A percentile compares a stretch with the other conserved stretches of the same genome.
Conservation (phyloP, 1,140 invertebrate species). For the Drosophila serrata region DNA sequence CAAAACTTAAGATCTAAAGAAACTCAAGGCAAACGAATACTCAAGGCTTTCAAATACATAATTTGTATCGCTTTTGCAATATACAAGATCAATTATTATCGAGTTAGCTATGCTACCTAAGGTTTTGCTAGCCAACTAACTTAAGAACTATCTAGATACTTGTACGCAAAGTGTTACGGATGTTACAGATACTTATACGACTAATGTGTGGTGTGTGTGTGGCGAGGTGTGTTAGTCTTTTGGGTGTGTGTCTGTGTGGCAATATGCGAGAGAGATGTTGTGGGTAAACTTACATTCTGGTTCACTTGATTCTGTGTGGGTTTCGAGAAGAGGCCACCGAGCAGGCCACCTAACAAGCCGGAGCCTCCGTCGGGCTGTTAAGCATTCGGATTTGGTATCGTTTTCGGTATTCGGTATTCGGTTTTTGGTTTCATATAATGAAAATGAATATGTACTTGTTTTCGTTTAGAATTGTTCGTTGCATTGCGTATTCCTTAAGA, state of each 20-base stretch:
- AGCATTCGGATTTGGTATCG: conserved; percentile 37
- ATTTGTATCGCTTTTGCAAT: conserved; percentile 15
- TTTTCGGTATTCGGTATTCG: conserved; percentile 54
- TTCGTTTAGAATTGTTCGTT: conserved; percentile 81
- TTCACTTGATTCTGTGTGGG: conserved; percentile 85
- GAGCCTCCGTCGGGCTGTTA: conserved; percentile 82
- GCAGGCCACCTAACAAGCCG: conserved; percentile 85
- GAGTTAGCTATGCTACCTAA: conserved; percentile 20
- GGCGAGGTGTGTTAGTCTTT: conserved; percentile 13
- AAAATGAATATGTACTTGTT: conserved; percentile 84
- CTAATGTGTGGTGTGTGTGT: conserved; percentile 30
- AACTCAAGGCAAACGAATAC: conserved; percentile 37
- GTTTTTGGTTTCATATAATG: conserved; percentile 79
- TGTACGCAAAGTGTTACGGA: conserved; percentile 50
- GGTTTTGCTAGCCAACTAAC: conserved; percentile 32
- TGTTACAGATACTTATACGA: conserved; percentile 56
- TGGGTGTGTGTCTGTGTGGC: conserved; percentile 29
- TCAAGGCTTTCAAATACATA: conserved; percentile 19
- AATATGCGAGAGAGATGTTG: conserved; percentile 77
- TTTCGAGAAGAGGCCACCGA: conserved; percentile 85
- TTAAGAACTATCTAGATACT: conserved; percentile 52
- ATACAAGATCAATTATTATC: conserved; percentile 29
- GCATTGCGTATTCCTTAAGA: conserved; percentile 75
- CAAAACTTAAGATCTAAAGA: conserved; percentile 25
- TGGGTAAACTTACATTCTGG: conserved; percentile 85